Base-by-base conservation (phyloP, 2,797 vertebrate species). In the Amazonetta brasiliensis region DNA sequence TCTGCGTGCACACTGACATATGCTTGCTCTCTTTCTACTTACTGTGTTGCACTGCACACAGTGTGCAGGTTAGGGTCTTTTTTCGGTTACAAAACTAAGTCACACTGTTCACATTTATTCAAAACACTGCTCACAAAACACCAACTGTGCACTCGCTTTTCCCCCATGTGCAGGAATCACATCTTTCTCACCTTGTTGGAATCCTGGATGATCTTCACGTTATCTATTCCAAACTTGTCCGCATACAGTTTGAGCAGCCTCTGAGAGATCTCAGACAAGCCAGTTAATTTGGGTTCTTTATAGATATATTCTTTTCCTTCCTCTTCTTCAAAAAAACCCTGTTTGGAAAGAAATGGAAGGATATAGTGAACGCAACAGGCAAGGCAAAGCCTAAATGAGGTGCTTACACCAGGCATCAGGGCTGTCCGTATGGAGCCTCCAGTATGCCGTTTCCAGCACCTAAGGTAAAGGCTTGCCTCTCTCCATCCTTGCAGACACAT, bases 221-320 rank as follows among this genome's bases (percentile, higher is more conserved):
- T 99, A 93, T 99, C 99, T 13, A 99, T 98, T 94, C 99, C 99
- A 73, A 99, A 99, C 97, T 99, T 99, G 98, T 99, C 99, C 1
- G 99, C 99, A 59, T 99, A 99, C 80, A 99, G 99, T 93, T 99
- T 99, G 80, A 99, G 98, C 91, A 99, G 97, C 81, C 99, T 98
- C 92, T 99, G 99, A 52, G 99, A 99, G 95, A 99, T 99, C 98
- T 99, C 99, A 1, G 99, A 99, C 74, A 99, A 98, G 37, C 99
- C 99, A 1, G 99, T 99, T 95, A 99, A 98, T 94, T 99, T 99
- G 7, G 99, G 99, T 87, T 99, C 99, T 95, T 99, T 99, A 95
- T 99, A 99, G 95, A 99, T 99, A 84, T 99, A 99, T 94, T 99
- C 99, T 96, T 99, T 99, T 92, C 99, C 99, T 97, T 99, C 99